These are phyloP conservation scores for Microtus ochrogaster DNA, from an alignment of 2,113 vertebrate species.

Conservation along the genomic window DNA sequence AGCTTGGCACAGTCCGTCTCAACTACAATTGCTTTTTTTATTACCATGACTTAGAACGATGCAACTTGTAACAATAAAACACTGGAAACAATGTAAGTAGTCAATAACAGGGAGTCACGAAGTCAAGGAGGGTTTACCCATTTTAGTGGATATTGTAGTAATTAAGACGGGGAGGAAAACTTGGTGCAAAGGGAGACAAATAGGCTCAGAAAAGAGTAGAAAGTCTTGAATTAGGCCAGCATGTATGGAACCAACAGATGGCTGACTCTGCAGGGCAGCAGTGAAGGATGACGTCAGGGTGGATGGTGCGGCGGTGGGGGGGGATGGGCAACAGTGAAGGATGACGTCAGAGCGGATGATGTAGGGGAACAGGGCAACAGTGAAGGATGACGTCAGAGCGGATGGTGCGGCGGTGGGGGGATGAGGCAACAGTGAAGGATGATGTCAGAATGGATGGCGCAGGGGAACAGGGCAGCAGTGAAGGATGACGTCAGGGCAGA, in stretches of 20 bases:
- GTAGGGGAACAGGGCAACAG: no score
- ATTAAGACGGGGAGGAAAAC: neutral
- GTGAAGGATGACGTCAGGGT: neutral
- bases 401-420: no score
- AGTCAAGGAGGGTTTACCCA: neutral
- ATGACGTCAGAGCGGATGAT: no score
- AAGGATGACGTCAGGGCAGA: neutral
- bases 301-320: no score
- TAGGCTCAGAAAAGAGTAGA: neutral
- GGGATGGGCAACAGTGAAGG: no score
- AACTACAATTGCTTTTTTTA: neutral
- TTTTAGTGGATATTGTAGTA: neutral
- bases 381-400: no score
- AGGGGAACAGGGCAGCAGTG: no score
- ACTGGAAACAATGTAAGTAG: neutral
- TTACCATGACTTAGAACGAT: neutral
- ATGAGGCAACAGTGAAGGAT: no score
- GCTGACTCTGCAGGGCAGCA: neutral
- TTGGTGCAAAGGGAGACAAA: neutral
- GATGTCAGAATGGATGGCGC: fast-evolving
- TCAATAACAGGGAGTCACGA: neutral
- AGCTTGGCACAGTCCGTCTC: neutral
- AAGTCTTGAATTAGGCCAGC: neutral
- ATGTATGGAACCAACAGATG: neutral
- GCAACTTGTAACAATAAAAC: neutral